A percentile compares a stretch with the other conserved stretches of the same genome.
Conservation (phyloP, 2,888 invertebrate species). For the Dryobotodes eremita region DNA sequence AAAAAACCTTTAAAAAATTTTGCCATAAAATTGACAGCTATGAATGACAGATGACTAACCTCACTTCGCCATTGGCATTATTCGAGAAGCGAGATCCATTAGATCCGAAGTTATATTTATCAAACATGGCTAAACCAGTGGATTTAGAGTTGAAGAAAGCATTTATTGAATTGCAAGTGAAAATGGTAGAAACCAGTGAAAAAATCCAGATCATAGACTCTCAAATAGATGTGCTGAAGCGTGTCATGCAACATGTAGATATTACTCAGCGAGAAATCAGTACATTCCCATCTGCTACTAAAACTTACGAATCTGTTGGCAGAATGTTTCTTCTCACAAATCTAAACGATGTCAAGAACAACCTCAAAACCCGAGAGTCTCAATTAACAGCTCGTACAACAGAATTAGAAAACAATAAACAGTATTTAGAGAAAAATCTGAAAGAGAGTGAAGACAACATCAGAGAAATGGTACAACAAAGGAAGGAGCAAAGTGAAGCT, state of each 20-base stretch:
- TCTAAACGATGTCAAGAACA: slow-evolving; percentile 91
- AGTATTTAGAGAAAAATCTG: slow-evolving; percentile 95
- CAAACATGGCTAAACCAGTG: slow-evolving; percentile 87
- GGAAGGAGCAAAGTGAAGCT: slow-evolving; percentile 87
- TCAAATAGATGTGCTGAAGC: slow-evolving; percentile 93
- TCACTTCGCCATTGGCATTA: slow-evolving; percentile 14
- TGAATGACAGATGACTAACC: slow-evolving; percentile 30
- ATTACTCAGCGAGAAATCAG: slow-evolving; percentile 93
- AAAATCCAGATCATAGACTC: slow-evolving; percentile 95
- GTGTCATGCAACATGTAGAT: slow-evolving; percentile 93
- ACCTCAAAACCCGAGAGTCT: slow-evolving; percentile 91
- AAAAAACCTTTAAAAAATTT: not conserved
- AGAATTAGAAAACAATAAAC: slow-evolving; percentile 93
- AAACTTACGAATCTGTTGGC: slow-evolving; percentile 95
- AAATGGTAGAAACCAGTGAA: slow-evolving; percentile 95
- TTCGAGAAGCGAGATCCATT: slow-evolving; percentile 3
- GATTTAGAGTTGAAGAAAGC: slow-evolving; percentile 93
- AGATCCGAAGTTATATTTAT: not conserved
- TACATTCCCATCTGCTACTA: slow-evolving; percentile 92
- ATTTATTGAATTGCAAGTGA: slow-evolving; percentile 95
- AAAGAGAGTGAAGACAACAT: slow-evolving; percentile 96
- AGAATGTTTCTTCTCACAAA: slow-evolving; percentile 95
- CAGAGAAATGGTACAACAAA: slow-evolving; percentile 94
- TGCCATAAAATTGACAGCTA: not conserved
- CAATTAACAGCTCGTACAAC: slow-evolving; percentile 92